phyloP scores from a whole-genome alignment of 2,797 vertebrate genomes.

The Acipenser oxyrinchus region DNA sequence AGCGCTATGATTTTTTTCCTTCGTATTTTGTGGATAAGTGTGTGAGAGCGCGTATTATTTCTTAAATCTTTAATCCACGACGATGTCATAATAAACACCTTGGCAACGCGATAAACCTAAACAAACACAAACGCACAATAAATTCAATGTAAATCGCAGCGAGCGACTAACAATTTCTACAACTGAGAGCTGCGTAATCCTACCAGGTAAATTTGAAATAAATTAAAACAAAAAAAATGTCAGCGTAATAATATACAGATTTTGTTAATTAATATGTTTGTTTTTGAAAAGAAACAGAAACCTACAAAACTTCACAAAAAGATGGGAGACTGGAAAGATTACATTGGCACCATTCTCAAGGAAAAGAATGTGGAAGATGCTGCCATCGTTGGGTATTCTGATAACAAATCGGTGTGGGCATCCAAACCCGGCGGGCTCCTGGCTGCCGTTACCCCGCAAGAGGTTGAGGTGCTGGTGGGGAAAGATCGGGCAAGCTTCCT shows the following conservation, averaged over 20 bases:
- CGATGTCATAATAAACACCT: background rate
- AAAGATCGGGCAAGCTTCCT: slow-evolving; percentile 30
- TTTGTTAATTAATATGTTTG: background rate
- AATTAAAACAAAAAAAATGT: too few species aligned
- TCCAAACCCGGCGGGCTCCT: slow-evolving; percentile 43
- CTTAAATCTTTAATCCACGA: background rate
- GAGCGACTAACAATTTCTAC: background rate
- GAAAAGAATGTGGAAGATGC: slow-evolving; percentile 45
- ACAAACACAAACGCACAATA: background rate
- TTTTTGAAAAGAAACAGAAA: background rate
- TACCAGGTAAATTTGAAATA: too few species aligned
- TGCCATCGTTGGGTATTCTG: slow-evolving; percentile 33
- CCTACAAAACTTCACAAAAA: slow-evolving; percentile 13
- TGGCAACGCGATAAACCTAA: background rate
- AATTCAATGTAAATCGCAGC: background rate
- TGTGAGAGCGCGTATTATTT: slow-evolving; percentile 9
- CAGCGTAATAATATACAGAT: background rate
- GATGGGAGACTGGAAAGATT: slow-evolving; percentile 45
- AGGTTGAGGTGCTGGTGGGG: slow-evolving; percentile 38
- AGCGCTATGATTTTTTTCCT: too few species aligned
- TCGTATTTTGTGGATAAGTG: too few species aligned
- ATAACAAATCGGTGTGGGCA: slow-evolving; percentile 35
- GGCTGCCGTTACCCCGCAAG: slow-evolving; percentile 33
- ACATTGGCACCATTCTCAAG: slow-evolving; percentile 38
- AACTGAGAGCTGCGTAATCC: background rate